A percentile compares a stretch with the other conserved stretches of the same genome.
Conservation (phyloP, 2,113 vertebrate species). For the Ophthalmolycus amberensis region DNA sequence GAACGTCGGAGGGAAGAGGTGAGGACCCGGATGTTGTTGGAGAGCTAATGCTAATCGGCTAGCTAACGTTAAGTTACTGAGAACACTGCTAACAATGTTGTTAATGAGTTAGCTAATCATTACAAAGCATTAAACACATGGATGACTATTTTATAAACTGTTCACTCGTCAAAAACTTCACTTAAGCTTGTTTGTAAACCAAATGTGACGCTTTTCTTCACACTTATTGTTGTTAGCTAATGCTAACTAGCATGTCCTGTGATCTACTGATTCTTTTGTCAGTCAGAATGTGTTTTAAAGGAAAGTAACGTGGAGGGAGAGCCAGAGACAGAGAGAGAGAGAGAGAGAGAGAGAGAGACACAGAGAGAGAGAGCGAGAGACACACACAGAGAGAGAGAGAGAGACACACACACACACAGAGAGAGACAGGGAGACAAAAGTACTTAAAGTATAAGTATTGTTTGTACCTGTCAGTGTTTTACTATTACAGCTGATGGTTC, state of each 20-base stretch:
- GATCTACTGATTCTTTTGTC: too few species aligned
- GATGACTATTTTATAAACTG: accelerated
- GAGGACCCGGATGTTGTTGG: constrained; percentile 6
- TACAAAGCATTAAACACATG: accelerated
- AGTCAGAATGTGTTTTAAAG: too few species aligned
- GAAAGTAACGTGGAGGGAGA: too few species aligned
- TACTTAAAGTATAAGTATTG: too few species aligned
- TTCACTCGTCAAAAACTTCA: accelerated
- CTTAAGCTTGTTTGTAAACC: accelerated
- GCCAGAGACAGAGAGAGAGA: too few species aligned
- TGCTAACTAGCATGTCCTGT: background rate
- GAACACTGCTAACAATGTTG: background rate
- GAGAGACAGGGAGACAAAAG: too few species aligned
- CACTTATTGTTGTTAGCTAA: background rate
- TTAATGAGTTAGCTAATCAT: background rate
- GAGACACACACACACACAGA: too few species aligned
- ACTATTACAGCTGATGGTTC: too few species aligned
- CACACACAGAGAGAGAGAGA: too few species aligned
- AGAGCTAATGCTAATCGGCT: background rate
- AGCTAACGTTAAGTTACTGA: background rate
- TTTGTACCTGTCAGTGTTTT: too few species aligned
- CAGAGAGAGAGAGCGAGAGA: too few species aligned
- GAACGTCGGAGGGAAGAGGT: constrained; percentile 87
- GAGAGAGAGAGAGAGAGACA: too few species aligned
- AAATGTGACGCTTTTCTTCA: background rate